phyloP scores from a whole-genome alignment of 2,113 vertebrate species.

The Phalacrocorax brasilianus region DNA sequence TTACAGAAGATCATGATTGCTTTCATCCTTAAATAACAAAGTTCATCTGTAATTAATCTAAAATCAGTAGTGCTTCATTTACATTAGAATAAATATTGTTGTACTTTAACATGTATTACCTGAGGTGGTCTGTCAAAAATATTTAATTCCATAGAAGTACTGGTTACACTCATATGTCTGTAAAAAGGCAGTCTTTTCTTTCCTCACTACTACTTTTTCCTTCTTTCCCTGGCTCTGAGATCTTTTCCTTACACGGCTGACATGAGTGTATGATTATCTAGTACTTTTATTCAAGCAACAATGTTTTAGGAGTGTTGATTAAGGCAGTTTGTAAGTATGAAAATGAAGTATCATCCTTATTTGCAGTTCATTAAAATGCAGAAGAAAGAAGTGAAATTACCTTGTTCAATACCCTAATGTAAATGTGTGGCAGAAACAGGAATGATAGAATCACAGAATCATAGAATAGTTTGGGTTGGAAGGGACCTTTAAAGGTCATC shows the following conservation, averaged over 20 bases:
- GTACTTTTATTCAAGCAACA: background rate
- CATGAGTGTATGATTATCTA: background rate
- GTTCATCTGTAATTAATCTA: background rate
- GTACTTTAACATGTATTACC: background rate
- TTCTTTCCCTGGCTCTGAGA: background rate
- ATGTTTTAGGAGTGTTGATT: background rate
- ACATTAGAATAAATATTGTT: background rate
- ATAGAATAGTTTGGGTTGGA: background rate
- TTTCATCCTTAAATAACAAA: background rate
- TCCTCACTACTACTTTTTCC: background rate
- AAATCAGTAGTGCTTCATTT: background rate
- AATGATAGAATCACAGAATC: background rate
- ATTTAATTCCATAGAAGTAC: background rate
- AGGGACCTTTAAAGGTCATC: background rate
- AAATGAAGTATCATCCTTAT: background rate
- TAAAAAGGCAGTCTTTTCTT: background rate
- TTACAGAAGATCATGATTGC: background rate
- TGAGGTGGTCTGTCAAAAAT: background rate
- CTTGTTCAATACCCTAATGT: background rate
- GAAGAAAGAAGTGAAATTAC: background rate
- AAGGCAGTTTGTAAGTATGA: background rate
- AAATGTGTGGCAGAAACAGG: background rate
- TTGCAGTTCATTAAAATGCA: background rate
- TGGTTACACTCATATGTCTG: background rate
- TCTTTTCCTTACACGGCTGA: background rate